Base-by-base conservation (phyloP, 2,888 invertebrate species). In the Serrognathus titanus region DNA sequence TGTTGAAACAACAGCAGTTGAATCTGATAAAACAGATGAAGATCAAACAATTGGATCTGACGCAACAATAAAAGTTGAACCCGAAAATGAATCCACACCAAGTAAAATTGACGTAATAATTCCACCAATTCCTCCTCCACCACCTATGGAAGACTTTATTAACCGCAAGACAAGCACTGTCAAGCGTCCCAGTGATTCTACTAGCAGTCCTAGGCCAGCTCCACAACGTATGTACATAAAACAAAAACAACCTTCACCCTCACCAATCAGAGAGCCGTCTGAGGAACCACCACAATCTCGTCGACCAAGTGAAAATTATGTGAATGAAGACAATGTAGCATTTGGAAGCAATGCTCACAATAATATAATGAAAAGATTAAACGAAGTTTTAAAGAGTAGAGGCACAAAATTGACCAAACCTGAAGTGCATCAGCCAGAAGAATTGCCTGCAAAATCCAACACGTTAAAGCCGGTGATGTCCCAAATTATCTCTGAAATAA, bases 121-220 rank as follows among this genome's bases (percentile, higher is more conserved):
- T 11, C 56, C 60, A n/a, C 61, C 62, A 9, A 55, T 63, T 41
- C 63, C 61, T 13, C 48, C 58, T 6, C 62, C 63, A 12, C 69
- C 70, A 5, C 59, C 67, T 13, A 58, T 64, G 59, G 53, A 62
- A 20, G 48, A 63, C 53, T 60, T 61, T 60, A 51, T 61, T 43
- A 16, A 53, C 35, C 58, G 56, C 62, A 39, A 61, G 59, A 39
- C 35, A 7, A 37, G 41, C n/a, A 37, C 7, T 2, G 52, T 52
- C 36, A 51, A 48, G n/a, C 48, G 48, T 11, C 31, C 36, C 24
- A 48, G 16, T 39, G n/a, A 47, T 31, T 40, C 39, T 8, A 45
- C 13, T 6, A 50, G 31, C 10, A 36, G 13, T 10, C 38, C 16
- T n/a, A 8, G 9, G 2, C 36, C 16, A 13, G 10, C 13, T 41